Conservation (phyloP, 2,797 vertebrate genomes). For the Hippocampus kuda region DNA sequence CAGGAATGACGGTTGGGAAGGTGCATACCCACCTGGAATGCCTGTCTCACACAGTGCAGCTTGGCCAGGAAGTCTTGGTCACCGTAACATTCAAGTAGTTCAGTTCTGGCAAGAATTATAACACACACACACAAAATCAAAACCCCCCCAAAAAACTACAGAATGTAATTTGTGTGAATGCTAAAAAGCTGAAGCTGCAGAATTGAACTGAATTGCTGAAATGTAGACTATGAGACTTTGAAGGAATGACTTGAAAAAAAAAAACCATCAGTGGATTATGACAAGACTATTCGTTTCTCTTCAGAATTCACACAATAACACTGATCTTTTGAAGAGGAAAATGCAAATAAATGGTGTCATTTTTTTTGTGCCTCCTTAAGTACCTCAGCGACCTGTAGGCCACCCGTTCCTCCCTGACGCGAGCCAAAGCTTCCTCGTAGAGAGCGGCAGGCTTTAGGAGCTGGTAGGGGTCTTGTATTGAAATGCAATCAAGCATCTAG, state of each 20-base stretch:
- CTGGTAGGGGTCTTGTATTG: constrained; percentile 66
- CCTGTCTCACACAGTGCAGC: constrained; percentile 90
- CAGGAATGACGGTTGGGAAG: not conserved
- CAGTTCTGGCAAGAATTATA: constrained; percentile 68
- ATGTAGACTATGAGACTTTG: no score
- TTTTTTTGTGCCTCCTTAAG: not conserved
- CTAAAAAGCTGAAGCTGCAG: no score
- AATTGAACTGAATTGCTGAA: no score
- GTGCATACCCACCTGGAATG: constrained; percentile 78
- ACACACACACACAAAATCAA: not conserved
- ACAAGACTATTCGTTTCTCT: no score
- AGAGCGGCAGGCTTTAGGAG: constrained; percentile 78
- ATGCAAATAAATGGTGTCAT: not conserved
- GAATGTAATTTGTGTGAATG: not conserved
- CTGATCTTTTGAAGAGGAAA: not conserved
- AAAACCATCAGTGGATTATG: no score
- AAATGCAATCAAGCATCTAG: constrained; percentile 82
- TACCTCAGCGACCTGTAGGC: constrained; percentile 81
- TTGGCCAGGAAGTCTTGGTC: constrained; percentile 96
- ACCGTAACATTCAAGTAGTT: constrained; percentile 87
- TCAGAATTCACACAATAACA: no score
- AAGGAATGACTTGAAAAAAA: no score
- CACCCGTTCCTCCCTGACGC: constrained; percentile 75
- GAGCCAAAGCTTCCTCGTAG: constrained; percentile 83
- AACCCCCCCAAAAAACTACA: not conserved